These are phyloP conservation scores for Emydoidea blandingii DNA, from an alignment of 2,797 vertebrate species.

Conservation along the genomic window DNA sequence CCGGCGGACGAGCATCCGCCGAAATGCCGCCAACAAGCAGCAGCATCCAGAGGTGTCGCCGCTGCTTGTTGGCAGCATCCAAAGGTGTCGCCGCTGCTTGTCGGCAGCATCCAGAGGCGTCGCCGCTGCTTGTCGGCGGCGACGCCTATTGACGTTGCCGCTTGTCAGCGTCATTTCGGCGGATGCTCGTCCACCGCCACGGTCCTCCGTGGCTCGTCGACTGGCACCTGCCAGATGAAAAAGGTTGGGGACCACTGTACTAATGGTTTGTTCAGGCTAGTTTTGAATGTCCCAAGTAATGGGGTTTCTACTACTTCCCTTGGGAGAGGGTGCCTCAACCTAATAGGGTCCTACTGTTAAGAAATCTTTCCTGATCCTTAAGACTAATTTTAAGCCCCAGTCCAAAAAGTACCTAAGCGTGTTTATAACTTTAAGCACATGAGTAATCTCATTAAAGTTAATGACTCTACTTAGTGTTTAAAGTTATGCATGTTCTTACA, in stretches of 20 bases:
- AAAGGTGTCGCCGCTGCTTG: too few relatives aligned
- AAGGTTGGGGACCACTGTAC: background rate
- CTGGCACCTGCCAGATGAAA: too few relatives aligned
- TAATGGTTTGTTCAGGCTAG: background rate
- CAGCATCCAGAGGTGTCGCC: too few relatives aligned
- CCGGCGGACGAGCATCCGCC: too few relatives aligned
- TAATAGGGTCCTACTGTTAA: background rate
- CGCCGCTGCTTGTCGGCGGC: too few relatives aligned
- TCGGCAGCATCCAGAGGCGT: too few relatives aligned
- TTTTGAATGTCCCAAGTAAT: background rate
- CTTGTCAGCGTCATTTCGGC: too few relatives aligned
- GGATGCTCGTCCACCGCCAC: too few relatives aligned
- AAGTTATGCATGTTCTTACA: background rate
- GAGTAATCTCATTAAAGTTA: background rate
- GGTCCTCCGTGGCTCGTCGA: too few relatives aligned
- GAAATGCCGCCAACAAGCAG: too few relatives aligned
- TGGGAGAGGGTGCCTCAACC: background rate
- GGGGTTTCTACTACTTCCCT: background rate
- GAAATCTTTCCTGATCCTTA: background rate
- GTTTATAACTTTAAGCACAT: background rate
- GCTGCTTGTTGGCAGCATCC: too few relatives aligned
- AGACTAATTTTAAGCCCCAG: background rate
- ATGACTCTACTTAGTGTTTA: constrained; percentile 6
- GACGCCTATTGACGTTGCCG: too few relatives aligned
- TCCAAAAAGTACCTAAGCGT: background rate